A percentile compares a stretch with the other conserved stretches of the same genome.
phyloP scores from a whole-genome alignment of 2,113 vertebrate species.

The Natator depressus region DNA sequence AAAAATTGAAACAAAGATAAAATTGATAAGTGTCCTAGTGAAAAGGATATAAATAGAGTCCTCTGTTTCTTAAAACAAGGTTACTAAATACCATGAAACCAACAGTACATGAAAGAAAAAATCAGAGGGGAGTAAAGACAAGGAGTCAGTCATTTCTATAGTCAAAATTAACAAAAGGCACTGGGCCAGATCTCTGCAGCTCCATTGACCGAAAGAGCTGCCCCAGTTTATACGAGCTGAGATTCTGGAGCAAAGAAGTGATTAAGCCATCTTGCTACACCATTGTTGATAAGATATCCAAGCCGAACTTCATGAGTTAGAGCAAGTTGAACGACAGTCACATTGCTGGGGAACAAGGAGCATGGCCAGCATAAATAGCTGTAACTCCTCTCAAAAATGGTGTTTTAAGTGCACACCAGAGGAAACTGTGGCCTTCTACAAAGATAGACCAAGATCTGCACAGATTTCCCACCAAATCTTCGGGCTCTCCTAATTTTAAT shows the following conservation, averaged over 20 bases:
- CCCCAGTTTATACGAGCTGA: not conserved
- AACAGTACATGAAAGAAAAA: not conserved
- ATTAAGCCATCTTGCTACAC: not conserved
- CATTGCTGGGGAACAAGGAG: rapidly evolving
- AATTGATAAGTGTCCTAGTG: not conserved
- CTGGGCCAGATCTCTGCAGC: not conserved
- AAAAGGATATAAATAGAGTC: not conserved
- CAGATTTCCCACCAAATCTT: not conserved
- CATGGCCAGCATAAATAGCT: not conserved
- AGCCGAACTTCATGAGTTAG: rapidly evolving
- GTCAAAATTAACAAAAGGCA: not conserved
- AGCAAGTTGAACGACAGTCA: not conserved
- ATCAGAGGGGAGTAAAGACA: not conserved
- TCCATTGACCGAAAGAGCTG: not conserved
- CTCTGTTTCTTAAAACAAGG: not conserved
- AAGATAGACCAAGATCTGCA: not conserved
- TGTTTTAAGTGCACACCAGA: not conserved
- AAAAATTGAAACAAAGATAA: constrained; percentile 10
- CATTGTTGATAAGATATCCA: not conserved
- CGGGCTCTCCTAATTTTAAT: rapidly evolving
- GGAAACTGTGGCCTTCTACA: not conserved
- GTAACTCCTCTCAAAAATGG: not conserved
- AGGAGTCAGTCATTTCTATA: not conserved
- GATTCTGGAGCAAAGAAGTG: not conserved
- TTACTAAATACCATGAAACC: not conserved